Percentiles rank a stretch among this genome's conserved stretches.
Evolutionary conservation across 2,113 vertebrate species (phyloP).

Genomic region (Lophius piscatorius): DNA sequence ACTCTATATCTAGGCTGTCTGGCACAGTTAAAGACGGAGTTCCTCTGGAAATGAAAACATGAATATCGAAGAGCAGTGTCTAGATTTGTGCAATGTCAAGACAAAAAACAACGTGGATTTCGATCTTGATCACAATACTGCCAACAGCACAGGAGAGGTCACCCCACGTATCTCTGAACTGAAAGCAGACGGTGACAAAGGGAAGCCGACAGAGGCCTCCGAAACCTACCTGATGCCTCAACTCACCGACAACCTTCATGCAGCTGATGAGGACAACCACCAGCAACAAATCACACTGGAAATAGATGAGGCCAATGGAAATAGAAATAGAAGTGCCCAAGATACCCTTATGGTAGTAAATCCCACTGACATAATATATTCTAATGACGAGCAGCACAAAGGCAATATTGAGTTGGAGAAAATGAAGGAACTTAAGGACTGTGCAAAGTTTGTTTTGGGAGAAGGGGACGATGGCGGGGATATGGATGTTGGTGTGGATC

Average conservation of each 20-base stretch:
- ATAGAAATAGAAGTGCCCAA: constrained; percentile 59
- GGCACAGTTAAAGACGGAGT: constrained; percentile 49
- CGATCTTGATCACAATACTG: constrained; percentile 64
- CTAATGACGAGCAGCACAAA: constrained; percentile 55
- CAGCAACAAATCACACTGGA: constrained; percentile 63
- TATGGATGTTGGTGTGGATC: constrained; percentile 82
- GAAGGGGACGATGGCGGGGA: constrained; percentile 65
- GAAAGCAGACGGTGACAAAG: constrained; percentile 66
- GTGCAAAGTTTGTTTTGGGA: constrained; percentile 27
- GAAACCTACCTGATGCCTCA: constrained; percentile 63
- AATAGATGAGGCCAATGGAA: constrained; percentile 74
- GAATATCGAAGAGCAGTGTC: constrained; percentile 79
- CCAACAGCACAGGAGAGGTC: constrained; percentile 69
- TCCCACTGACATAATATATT: constrained; percentile 56
- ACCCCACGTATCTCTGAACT: constrained; percentile 70
- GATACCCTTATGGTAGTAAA: constrained; percentile 23
- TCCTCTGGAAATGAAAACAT: constrained; percentile 80
- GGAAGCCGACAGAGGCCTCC: constrained; percentile 60
- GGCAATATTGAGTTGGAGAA: constrained; percentile 30
- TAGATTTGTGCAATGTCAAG: constrained; percentile 81
- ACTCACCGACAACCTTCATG: constrained; percentile 68
- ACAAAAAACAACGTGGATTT: constrained; percentile 65
- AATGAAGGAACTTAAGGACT: constrained; percentile 52
- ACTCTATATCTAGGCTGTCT: constrained; percentile 44
- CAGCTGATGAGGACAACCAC: constrained; percentile 57